Evolutionary conservation across 2,797 vertebrate species (phyloP).

Genomic region (Sparus aurata): DNA sequence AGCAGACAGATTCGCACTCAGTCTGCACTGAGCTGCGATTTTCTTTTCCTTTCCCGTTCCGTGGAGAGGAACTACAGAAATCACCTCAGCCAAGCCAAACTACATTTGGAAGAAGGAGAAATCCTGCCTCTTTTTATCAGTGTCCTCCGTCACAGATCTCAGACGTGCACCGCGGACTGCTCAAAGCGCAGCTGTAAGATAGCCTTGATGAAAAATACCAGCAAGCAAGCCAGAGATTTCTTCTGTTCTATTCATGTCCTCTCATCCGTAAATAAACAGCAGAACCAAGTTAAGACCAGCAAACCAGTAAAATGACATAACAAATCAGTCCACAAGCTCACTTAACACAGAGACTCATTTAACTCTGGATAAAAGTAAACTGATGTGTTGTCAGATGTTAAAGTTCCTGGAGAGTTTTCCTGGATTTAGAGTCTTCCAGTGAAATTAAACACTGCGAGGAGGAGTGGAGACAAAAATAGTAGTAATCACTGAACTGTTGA

Average conservation of each 20-base stretch:
- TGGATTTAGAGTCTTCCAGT: constrained; percentile 1
- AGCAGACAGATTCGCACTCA: constrained; percentile 19
- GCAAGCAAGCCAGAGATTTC: constrained; percentile 48
- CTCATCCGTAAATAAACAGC: constrained; percentile 54
- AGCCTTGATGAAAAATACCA: constrained; percentile 63
- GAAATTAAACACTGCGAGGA: not conserved
- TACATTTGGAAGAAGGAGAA: constrained; percentile 46
- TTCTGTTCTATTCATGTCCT: constrained; percentile 54
- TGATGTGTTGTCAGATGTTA: constrained; percentile 38
- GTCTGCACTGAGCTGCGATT: not conserved
- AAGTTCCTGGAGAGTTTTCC: constrained; percentile 14
- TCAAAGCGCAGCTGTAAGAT: constrained; percentile 54
- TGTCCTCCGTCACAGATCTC: constrained; percentile 59
- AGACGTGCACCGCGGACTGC: constrained; percentile 45
- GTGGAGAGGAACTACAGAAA: constrained; percentile 26
- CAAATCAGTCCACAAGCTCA: constrained; percentile 9
- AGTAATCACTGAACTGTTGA: constrained; percentile 5
- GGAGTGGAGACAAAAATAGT: constrained; percentile 22
- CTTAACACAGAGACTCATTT: constrained; percentile 32
- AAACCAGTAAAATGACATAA: constrained; percentile 29
- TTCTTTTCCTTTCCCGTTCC: constrained; percentile 19
- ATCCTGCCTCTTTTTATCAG: constrained; percentile 66
- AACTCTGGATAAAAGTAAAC: constrained; percentile 34
- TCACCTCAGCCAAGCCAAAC: constrained; percentile 44
- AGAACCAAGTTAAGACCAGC: constrained; percentile 33